Evolutionary conservation across 1,140 invertebrate genomes (phyloP).

Genomic region (Drosophila novamexicana): DNA sequence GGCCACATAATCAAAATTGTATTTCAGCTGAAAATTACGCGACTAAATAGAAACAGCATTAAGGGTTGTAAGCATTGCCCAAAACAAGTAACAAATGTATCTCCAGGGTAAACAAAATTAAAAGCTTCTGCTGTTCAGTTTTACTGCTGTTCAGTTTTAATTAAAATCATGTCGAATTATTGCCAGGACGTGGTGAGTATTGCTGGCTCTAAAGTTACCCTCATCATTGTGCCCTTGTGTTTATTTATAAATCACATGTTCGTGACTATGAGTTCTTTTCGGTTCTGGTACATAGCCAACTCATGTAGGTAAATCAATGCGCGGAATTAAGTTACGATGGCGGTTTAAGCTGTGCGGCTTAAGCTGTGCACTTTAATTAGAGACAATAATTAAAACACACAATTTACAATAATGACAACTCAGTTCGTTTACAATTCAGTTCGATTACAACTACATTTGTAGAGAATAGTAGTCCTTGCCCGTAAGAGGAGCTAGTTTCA

Average conservation of each 20-base stretch:
- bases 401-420: neutral
- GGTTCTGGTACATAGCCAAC: neutral
- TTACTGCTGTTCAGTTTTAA: slow-evolving; percentile 15
- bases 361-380: neutral
- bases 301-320: slow-evolving; percentile 8
- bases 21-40: neutral
- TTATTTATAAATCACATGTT: slow-evolving; percentile 11
- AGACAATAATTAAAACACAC: neutral
- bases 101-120: neutral
- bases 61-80: neutral
- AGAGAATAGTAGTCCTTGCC: neutral
- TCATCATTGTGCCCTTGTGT: neutral
- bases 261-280: slow-evolving; percentile 6
- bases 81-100: slow-evolving; percentile 1
- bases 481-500: neutral
- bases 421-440: neutral
- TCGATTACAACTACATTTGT: neutral
- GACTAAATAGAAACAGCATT: slow-evolving; percentile 7
- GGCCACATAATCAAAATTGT: neutral
- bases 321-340: neutral
- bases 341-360: neutral
- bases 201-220: neutral
- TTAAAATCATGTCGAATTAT: slow-evolving; percentile 25
- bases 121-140: neutral
- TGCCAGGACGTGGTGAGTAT: slow-evolving; percentile 4